Percentiles rank a stretch among this genome's conserved stretches.
Evolutionary conservation across 2,888 invertebrate genomes (phyloP).

Genomic region (Rotaria sp.): DNA sequence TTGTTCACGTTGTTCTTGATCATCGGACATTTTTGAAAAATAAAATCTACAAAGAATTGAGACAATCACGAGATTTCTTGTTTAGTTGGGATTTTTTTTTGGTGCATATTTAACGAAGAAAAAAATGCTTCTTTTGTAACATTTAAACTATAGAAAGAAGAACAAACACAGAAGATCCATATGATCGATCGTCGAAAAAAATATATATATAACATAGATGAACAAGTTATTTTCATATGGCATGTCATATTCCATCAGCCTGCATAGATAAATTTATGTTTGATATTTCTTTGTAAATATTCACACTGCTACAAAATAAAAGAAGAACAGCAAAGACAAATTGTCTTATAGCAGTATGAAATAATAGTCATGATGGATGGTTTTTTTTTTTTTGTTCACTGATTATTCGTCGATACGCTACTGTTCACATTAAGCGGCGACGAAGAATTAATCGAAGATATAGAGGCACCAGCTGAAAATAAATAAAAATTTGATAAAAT

Average conservation of each 20-base stretch:
- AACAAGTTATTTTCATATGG: neutral
- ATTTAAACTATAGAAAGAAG: constrained; percentile 7
- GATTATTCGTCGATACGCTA: constrained; percentile 15
- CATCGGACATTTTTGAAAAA: neutral
- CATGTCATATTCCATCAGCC: neutral
- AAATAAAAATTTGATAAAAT: neutral
- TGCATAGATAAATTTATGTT: neutral
- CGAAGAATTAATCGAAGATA: constrained; percentile 4
- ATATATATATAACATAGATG: constrained; percentile 7
- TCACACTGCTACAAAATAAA: neutral
- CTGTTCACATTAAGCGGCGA: constrained; percentile 17
- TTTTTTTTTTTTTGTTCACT: neutral
- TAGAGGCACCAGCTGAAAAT: constrained; percentile 19
- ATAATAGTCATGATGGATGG: neutral
- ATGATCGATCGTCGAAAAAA: neutral
- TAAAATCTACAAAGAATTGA: constrained; percentile 6
- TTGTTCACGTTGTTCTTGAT: neutral
- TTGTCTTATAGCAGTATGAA: neutral
- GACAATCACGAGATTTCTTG: constrained; percentile 22
- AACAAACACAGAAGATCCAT: constrained; percentile 10
- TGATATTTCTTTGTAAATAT: neutral
- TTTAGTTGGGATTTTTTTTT: neutral
- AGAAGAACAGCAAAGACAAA: neutral
- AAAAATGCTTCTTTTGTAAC: neutral
- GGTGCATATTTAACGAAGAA: constrained; percentile 3